phyloP scores from a whole-genome alignment of 2,113 vertebrate genomes.

The Cyanocitta stelleri region DNA sequence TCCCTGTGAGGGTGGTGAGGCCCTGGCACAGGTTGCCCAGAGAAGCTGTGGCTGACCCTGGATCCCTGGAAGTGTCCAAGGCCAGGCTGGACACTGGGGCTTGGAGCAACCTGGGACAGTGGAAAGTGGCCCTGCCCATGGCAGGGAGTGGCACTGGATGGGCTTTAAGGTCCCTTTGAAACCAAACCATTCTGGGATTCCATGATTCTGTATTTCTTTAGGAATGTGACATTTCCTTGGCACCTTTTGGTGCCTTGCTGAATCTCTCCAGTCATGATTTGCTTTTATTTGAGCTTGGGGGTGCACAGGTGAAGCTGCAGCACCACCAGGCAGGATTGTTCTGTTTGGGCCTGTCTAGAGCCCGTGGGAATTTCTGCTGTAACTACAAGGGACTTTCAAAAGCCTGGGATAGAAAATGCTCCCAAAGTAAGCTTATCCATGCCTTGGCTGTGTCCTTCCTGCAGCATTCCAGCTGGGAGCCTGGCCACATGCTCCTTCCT shows the following conservation, averaged over 20 bases:
- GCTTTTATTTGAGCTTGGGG: neutral
- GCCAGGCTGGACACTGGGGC: accelerated
- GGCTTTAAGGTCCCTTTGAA: neutral
- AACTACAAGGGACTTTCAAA: neutral
- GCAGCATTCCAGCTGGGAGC: neutral
- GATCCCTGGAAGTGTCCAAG: neutral
- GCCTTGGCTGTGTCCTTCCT: neutral
- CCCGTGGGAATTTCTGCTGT: neutral
- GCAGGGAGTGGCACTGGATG: neutral
- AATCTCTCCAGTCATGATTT: neutral
- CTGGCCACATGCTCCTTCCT: accelerated
- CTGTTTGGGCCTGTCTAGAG: neutral
- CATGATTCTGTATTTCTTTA: neutral
- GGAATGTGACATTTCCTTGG: neutral
- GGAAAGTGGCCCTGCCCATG: neutral
- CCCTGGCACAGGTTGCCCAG: neutral
- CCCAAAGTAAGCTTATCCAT: neutral
- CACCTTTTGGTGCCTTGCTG: neutral
- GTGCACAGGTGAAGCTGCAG: neutral
- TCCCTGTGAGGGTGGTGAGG: neutral
- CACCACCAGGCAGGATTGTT: neutral
- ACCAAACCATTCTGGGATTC: neutral
- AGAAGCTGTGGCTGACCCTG: neutral
- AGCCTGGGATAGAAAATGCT: neutral
- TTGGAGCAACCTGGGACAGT: accelerated